Evolutionary conservation across 2,113 vertebrate genomes (phyloP).

Genomic region (Strix uralensis): DNA sequence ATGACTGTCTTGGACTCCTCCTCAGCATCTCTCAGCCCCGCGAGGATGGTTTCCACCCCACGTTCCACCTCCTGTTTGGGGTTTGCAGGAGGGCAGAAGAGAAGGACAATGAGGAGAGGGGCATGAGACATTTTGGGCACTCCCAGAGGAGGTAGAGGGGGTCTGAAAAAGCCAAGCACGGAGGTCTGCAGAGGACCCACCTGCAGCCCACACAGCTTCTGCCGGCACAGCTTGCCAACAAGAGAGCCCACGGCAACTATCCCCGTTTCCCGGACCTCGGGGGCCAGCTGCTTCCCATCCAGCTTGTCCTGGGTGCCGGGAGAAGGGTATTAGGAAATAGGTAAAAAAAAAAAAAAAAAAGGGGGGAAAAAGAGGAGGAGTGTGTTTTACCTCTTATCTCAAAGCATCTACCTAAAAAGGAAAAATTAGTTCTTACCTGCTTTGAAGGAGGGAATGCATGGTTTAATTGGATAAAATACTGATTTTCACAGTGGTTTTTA

Average conservation of each 20-base stretch:
- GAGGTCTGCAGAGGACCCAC: slow-evolving; percentile 30
- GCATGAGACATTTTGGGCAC: background rate
- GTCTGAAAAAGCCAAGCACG: background rate
- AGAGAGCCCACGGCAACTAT: slow-evolving; percentile 45
- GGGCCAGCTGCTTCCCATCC: background rate
- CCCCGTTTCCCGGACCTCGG: slow-evolving; percentile 33
- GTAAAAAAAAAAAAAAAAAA: too few relatives aligned
- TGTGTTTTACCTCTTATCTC: background rate
- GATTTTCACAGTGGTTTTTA: background rate
- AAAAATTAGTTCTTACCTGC: background rate
- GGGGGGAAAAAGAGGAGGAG: accelerated
- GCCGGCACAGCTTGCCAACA: slow-evolving; percentile 65
- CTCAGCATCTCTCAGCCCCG: background rate
- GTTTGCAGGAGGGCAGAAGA: background rate
- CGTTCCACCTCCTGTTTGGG: slow-evolving; percentile 39
- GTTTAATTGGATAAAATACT: background rate
- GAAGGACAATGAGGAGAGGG: background rate
- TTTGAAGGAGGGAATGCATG: background rate
- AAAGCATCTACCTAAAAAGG: background rate
- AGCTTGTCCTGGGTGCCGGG: slow-evolving; percentile 46
- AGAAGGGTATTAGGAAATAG: background rate
- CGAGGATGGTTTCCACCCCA: slow-evolving; percentile 24
- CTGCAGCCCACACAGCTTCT: slow-evolving; percentile 55
- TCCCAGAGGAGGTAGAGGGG: accelerated
- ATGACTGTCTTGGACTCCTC: background rate